A percentile compares a stretch with the other conserved stretches of the same genome.
Evolutionary conservation across 1,140 invertebrate genomes (phyloP).

Genomic region (Andrena cerasifolii): DNA sequence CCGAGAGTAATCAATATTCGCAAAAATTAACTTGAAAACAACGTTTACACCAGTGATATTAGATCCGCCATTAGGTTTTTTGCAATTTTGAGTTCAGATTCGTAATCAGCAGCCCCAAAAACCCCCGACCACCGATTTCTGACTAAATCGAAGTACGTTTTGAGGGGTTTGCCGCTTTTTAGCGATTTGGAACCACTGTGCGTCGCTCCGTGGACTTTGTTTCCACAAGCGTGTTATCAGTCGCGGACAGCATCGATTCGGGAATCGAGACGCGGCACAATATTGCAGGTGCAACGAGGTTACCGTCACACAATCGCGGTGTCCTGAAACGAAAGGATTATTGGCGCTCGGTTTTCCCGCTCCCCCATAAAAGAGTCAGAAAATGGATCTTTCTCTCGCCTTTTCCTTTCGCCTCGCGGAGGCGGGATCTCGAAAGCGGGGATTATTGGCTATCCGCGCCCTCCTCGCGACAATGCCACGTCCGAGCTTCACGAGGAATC

Average conservation of each 20-base stretch:
- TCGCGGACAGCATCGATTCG: background rate
- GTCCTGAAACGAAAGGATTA: constrained; percentile 18
- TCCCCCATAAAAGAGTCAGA: background rate
- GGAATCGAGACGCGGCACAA: background rate
- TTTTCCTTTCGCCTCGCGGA: background rate
- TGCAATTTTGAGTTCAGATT: too few species aligned
- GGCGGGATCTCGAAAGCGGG: background rate
- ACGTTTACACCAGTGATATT: too few species aligned
- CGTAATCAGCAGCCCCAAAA: too few species aligned
- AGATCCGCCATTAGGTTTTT: too few species aligned
- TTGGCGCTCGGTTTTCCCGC: background rate
- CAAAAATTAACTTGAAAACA: background rate
- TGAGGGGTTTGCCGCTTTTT: too few species aligned
- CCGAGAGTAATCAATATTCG: background rate
- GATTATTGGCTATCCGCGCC: constrained; percentile 20
- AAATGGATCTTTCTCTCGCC: background rate
- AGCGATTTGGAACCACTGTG: too few species aligned
- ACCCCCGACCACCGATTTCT: too few species aligned
- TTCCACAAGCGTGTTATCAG: background rate
- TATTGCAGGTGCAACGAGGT: constrained; percentile 8
- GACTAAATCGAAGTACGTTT: too few species aligned
- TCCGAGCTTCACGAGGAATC: constrained; percentile 1
- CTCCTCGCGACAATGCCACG: background rate
- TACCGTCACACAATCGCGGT: background rate
- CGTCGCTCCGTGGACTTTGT: constrained; percentile 11